Conservation (phyloP, 2,888 invertebrate genomes). For the Stenodema calcarata region DNA sequence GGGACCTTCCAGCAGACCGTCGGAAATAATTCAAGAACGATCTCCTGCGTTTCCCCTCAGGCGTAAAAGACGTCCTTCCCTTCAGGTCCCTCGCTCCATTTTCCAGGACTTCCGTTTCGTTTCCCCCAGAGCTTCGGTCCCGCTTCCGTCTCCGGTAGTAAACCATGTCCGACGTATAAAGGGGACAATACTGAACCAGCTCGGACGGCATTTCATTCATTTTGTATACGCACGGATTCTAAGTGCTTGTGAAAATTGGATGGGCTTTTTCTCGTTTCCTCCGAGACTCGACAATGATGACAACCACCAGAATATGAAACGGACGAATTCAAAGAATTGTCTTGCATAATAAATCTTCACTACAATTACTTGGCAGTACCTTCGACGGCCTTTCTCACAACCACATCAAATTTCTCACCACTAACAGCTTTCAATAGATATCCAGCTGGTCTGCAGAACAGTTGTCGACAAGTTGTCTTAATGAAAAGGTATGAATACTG, state of each 20-base stretch:
- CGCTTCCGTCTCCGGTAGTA: neutral
- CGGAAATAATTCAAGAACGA: conserved; percentile 20
- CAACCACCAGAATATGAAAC: too few relatives aligned
- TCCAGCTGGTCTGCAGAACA: too few relatives aligned
- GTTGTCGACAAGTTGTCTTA: too few relatives aligned
- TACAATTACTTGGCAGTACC: too few relatives aligned
- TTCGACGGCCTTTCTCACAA: too few relatives aligned
- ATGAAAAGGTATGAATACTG: too few relatives aligned
- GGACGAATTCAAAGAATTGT: too few relatives aligned
- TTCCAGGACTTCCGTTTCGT: neutral
- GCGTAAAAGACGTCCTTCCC: neutral
- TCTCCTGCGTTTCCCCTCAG: neutral
- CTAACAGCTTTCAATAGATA: too few relatives aligned
- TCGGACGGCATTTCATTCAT: conserved; percentile 17
- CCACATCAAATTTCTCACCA: too few relatives aligned
- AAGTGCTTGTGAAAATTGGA: conserved; percentile 41
- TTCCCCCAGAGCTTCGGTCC: neutral
- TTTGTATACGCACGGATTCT: conserved; percentile 48
- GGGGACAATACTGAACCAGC: neutral
- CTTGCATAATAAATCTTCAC: too few relatives aligned
- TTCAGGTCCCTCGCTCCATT: neutral
- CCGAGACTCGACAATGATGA: neutral
- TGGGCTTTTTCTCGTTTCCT: neutral
- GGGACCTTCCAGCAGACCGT: neutral
- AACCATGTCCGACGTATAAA: conserved; percentile 27